Evolutionary conservation across 1,140 invertebrate species (phyloP).

Genomic region (Cherax destructor): DNA sequence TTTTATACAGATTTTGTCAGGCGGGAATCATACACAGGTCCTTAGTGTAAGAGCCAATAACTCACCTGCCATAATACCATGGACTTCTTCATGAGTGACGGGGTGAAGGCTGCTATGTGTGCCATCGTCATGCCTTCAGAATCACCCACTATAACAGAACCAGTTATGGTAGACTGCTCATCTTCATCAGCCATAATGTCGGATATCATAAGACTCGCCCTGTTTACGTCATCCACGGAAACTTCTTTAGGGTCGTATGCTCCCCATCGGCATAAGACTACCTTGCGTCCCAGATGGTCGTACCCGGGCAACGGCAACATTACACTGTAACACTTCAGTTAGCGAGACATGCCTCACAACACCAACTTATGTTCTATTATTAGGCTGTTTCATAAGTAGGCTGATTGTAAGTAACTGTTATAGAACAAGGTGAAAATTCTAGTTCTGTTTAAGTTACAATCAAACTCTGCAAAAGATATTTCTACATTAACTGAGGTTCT

Average conservation of each 20-base stretch:
- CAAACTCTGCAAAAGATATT: no score
- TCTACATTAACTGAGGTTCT: no score
- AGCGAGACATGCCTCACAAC: not conserved
- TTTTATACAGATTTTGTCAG: no score
- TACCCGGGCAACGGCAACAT: slow-evolving; percentile 33
- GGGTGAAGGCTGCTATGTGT: slow-evolving; percentile 73
- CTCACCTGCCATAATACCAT: slow-evolving; percentile 81
- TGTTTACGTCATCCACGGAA: slow-evolving; percentile 68
- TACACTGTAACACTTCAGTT: slow-evolving; percentile 21
- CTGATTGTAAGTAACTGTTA: no score
- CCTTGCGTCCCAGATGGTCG: not conserved
- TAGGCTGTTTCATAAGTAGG: no score
- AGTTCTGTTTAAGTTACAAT: no score
- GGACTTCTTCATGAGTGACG: slow-evolving; percentile 75
- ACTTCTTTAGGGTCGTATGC: slow-evolving; percentile 73
- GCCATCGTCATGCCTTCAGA: slow-evolving; percentile 73
- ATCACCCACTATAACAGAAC: slow-evolving; percentile 74
- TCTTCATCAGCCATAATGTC: slow-evolving; percentile 71
- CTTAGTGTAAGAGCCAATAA: not conserved
- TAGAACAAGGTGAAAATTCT: no score
- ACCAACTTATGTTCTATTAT: no score
- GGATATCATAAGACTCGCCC: slow-evolving; percentile 32
- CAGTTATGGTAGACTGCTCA: slow-evolving; percentile 73
- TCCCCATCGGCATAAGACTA: slow-evolving; percentile 17
- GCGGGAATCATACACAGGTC: no score